Conservation (phyloP, 2,888 invertebrate genomes). For the Lepeophtheirus nordmannii region DNA sequence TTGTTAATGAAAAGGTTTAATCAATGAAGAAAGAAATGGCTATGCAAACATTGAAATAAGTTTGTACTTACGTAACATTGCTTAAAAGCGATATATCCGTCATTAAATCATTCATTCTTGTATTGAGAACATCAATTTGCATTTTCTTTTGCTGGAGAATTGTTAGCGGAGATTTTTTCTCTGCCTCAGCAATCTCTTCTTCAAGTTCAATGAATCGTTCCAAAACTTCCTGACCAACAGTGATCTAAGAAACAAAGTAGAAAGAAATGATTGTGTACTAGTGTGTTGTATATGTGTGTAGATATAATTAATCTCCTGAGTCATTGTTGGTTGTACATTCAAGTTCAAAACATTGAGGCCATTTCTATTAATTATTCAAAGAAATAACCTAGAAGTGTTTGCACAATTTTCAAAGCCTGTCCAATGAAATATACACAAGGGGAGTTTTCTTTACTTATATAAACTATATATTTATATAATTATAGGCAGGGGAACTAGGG, state of each 20-base stretch:
- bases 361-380: not conserved
- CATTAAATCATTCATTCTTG: not conserved
- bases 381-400: not conserved
- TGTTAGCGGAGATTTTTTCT: slow-evolving; percentile 2
- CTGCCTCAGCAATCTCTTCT: slow-evolving; percentile 7
- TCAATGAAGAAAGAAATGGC: not conserved
- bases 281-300: too few species aligned
- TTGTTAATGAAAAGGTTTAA: not conserved
- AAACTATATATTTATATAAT: too few species aligned
- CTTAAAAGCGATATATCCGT: not conserved
- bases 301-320: too few species aligned
- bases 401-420: too few species aligned
- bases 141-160: slow-evolving; percentile 9
- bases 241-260: not conserved
- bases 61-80: not conserved
- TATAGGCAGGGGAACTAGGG: too few species aligned
- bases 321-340: not conserved
- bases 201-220: slow-evolving; percentile 16
- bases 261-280: not conserved
- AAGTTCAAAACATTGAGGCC: not conserved
- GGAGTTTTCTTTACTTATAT: too few species aligned
- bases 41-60: not conserved
- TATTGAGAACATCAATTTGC: slow-evolving; percentile 7
- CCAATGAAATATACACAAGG: too few species aligned
- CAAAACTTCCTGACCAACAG: slow-evolving; percentile 1